Base-by-base conservation (phyloP, 2,888 invertebrate genomes). In the Scelioninae gen. 2 region DNA sequence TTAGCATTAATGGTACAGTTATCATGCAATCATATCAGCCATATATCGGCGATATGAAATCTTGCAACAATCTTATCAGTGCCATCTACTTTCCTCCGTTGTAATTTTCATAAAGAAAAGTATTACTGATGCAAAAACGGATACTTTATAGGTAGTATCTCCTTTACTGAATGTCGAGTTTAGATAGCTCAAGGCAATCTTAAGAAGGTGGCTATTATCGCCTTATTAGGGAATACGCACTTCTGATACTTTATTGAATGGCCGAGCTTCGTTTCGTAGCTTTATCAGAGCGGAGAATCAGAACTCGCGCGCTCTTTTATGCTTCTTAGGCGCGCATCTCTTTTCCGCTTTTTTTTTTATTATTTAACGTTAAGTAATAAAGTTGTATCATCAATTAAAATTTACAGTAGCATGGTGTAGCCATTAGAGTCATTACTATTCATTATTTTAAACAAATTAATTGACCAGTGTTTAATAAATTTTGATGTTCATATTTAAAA, bases 291-390 rank as follows among this genome's bases (percentile, higher is more conserved):
- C 74, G 52, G 73, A 55, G 57, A 79, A 79, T 80, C 81, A 77
- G 74, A 76, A 68, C 78, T 77, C 79, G 78, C 78, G 75, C 77
- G 74, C 80, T 77, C 79, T 81, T 81, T 79, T 80, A 81, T 80
- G 79, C 77, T 80, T 77, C 79, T 81, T 77, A 73, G 64, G 37
- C 50, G 61, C 50, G 33, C 75, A 64, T 68, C 70, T 63, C 71
- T 72, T 58, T 58, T 68, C 71, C 60, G 75, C n/a, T n/a, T 81
- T 80, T 82, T 81, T 80, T 82, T 82, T 82, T 82, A 84, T 84
- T 84, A 83, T 82, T 80, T 77, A 75, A 79, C 82, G 79, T 81
- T 79, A 81, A 81, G 79, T 82, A 83, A 84, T 83, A 80, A 81
- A 75, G 80, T 76, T 67, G 73, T 77, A 75, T 43, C 76, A 78